Percentiles rank a stretch among this genome's conserved stretches.
These are phyloP conservation scores for Drosophila niveifrons DNA, from an alignment of 2,888 invertebrate genomes.

Conservation along the genomic window DNA sequence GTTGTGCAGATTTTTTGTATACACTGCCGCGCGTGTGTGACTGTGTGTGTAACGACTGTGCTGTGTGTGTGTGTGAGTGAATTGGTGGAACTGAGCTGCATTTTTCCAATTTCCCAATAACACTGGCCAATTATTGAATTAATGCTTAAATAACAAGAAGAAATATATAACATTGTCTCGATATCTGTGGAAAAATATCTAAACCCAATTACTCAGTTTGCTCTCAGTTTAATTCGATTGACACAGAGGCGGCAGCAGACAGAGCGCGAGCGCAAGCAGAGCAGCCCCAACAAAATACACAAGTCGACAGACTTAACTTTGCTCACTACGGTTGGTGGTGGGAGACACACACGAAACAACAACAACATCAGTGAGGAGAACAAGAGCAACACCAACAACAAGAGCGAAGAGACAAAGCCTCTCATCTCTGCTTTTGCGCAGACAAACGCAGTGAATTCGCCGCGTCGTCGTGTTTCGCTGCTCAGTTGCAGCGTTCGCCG, in stretches of 20 bases:
- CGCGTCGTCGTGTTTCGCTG: slow-evolving; percentile 38
- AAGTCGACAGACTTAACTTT: slow-evolving; percentile 65
- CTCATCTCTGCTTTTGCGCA: slow-evolving; percentile 72
- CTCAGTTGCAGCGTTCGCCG: slow-evolving; percentile 41
- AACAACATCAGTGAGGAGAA: slow-evolving; percentile 21
- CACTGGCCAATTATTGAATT: slow-evolving; percentile 50
- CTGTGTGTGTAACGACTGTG: slow-evolving; percentile 11
- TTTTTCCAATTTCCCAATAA: slow-evolving; percentile 22
- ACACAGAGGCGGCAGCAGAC: slow-evolving; percentile 59
- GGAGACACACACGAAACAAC: slow-evolving; percentile 47
- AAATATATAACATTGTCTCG: slow-evolving; percentile 68
- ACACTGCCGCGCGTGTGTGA: slow-evolving; percentile 60
- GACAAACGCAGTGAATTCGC: slow-evolving; percentile 62
- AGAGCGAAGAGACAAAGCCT: slow-evolving; percentile 43
- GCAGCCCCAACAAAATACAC: slow-evolving; percentile 56
- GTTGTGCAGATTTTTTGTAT: slow-evolving; percentile 80
- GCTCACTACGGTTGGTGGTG: slow-evolving; percentile 60
- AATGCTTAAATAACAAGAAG: slow-evolving; percentile 43
- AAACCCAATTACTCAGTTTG: slow-evolving; percentile 82
- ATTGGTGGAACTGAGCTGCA: slow-evolving; percentile 32
- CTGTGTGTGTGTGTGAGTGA: slow-evolving; percentile 22
- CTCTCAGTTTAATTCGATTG: slow-evolving; percentile 81
- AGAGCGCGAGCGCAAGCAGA: slow-evolving; percentile 56
- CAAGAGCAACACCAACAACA: slow-evolving; percentile 34
- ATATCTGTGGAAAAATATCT: slow-evolving; percentile 81